These are phyloP conservation scores for Lepidocyrtinus sp. DNA, from an alignment of 2,888 invertebrate species.

Conservation along the genomic window DNA sequence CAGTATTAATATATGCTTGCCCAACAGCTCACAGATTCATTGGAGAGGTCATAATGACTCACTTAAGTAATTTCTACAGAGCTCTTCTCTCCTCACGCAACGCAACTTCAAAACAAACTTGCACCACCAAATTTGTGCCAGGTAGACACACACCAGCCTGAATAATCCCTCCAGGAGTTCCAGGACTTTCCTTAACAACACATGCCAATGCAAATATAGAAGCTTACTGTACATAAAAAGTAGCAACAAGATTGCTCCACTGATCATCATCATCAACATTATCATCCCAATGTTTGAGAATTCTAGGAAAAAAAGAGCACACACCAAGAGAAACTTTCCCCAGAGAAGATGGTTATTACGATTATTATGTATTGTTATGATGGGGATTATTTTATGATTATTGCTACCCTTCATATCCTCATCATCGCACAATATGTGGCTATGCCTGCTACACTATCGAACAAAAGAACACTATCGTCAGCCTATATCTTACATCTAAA, in stretches of 20 bases:
- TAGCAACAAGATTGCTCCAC: background rate
- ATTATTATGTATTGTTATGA: constrained; percentile 23
- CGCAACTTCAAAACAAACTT: background rate
- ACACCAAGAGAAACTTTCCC: too few species aligned
- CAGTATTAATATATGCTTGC: too few species aligned
- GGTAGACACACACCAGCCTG: too few species aligned
- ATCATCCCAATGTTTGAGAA: background rate
- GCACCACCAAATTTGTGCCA: too few species aligned
- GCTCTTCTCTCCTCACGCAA: background rate
- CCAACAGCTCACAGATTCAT: constrained; percentile 70
- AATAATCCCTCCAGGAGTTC: too few species aligned
- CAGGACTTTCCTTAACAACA: too few species aligned
- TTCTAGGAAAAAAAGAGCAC: background rate
- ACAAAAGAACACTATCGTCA: too few species aligned
- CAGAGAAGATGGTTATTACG: background rate
- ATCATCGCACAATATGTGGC: constrained; percentile 32
- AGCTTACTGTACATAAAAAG: background rate
- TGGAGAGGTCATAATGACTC: constrained; percentile 71
- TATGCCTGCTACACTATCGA: too few species aligned
- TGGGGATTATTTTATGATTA: constrained; percentile 55
- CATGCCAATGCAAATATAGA: background rate
- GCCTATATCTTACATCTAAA: too few species aligned
- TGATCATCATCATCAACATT: background rate
- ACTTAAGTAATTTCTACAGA: constrained; percentile 53
- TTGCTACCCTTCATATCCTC: constrained; percentile 42